Percentiles rank a stretch among this genome's conserved stretches.
phyloP scores from a whole-genome alignment of 2,113 vertebrate genomes.

The Rhynchopsitta pachyrhyncha region DNA sequence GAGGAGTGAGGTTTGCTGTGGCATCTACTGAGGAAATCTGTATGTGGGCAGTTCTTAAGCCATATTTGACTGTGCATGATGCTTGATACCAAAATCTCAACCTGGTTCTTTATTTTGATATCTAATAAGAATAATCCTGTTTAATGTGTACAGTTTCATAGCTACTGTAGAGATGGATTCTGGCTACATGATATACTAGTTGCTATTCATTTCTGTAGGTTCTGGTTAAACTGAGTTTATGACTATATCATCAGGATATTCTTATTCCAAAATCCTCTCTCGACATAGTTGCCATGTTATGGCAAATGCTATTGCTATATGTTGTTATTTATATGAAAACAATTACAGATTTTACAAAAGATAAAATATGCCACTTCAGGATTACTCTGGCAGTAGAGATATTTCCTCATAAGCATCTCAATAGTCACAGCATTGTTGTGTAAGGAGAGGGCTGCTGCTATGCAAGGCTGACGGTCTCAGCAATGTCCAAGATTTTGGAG shows the following conservation, averaged over 20 bases:
- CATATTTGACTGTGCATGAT: neutral
- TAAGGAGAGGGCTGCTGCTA: neutral
- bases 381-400: neutral
- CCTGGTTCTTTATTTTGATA: neutral
- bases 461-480: neutral
- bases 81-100: neutral
- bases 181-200: neutral
- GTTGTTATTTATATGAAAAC: neutral
- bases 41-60: neutral
- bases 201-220: neutral
- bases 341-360: neutral
- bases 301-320: neutral
- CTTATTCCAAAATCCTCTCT: neutral
- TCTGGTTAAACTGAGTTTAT: neutral
- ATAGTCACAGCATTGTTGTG: neutral
- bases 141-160: neutral
- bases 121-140: neutral
- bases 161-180: neutral
- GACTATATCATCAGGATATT: neutral
- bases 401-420: neutral
- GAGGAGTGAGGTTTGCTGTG: neutral
- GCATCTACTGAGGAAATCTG: neutral
- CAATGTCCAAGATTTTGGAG: neutral
- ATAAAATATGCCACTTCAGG: neutral
- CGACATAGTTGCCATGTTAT: neutral